These are phyloP conservation scores for Drosophila nr. fundita DNA, from an alignment of 2,888 invertebrate species.

Conservation along the genomic window DNA sequence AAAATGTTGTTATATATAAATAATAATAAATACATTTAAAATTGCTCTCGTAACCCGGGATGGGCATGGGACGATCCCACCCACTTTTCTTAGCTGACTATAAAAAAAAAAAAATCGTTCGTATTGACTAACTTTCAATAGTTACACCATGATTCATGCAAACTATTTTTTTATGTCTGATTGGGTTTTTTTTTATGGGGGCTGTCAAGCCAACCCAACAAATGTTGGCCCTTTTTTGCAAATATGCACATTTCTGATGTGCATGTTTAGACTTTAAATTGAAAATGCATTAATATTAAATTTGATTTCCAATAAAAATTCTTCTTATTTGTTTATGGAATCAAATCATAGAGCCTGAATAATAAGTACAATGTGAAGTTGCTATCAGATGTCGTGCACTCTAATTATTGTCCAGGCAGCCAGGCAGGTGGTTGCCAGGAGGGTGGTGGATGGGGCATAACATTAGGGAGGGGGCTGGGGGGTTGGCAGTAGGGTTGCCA, in stretches of 20 bases:
- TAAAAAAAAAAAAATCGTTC: no score
- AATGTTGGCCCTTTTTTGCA: background rate
- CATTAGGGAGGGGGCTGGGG: background rate
- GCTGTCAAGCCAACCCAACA: background rate
- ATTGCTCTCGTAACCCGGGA: background rate
- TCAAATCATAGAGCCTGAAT: background rate
- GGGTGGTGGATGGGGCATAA: background rate
- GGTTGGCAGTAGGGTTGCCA: constrained; percentile 31
- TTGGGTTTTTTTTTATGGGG: background rate
- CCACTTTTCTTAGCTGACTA: background rate
- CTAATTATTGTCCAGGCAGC: background rate
- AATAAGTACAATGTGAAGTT: background rate
- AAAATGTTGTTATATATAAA: background rate
- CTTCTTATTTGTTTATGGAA: background rate
- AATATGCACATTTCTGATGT: background rate
- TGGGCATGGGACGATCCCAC: background rate
- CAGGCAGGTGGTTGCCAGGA: background rate
- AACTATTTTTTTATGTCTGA: background rate
- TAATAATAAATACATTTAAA: background rate
- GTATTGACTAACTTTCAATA: background rate
- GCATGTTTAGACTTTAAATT: background rate
- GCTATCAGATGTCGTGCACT: background rate
- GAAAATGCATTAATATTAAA: background rate
- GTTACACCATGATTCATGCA: background rate
- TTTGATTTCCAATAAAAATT: background rate